Percentiles rank a stretch among this genome's conserved stretches.
Evolutionary conservation across 2,797 vertebrate genomes (phyloP).

Genomic region (Harpagifer antarcticus): DNA sequence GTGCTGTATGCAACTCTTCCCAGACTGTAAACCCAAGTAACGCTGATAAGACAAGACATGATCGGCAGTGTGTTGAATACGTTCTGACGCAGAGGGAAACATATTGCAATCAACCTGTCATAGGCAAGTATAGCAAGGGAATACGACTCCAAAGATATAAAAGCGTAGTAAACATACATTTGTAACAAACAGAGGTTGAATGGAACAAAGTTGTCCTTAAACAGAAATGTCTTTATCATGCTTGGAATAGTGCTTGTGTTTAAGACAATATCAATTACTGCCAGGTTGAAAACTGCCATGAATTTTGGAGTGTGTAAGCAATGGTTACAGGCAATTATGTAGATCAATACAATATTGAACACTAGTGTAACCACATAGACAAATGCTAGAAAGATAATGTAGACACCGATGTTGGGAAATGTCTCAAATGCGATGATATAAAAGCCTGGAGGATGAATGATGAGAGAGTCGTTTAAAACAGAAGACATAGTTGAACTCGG

Average conservation of each 20-base stretch:
- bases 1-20: background rate
- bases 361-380: slow-evolving; percentile 62
- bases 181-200: slow-evolving; percentile 69
- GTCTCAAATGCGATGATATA: slow-evolving; percentile 66
- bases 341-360: slow-evolving; percentile 66
- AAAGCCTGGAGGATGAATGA: slow-evolving; percentile 72
- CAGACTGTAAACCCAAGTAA: slow-evolving; percentile 45
- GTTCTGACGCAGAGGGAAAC: slow-evolving; percentile 70
- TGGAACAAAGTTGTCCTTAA: slow-evolving; percentile 68
- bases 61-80: slow-evolving; percentile 59
- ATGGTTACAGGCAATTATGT: slow-evolving; percentile 48
- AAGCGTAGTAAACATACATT: slow-evolving; percentile 60
- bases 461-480: slow-evolving; percentile 40
- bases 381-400: slow-evolving; percentile 65
- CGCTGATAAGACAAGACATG: slow-evolving; percentile 60
- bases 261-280: slow-evolving; percentile 64
- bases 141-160: slow-evolving; percentile 49
- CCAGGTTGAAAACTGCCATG: slow-evolving; percentile 66
- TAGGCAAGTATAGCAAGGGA: slow-evolving; percentile 69
- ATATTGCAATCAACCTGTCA: slow-evolving; percentile 73
- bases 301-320: slow-evolving; percentile 73
- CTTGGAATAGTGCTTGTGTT: slow-evolving; percentile 68
- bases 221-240: slow-evolving; percentile 70
- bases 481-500: slow-evolving; percentile 38
- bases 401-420: slow-evolving; percentile 48